Evolutionary conservation across 2,888 invertebrate species (phyloP), one percentile per base, ranked within the genome.

Genomic region (Amphimallon solstitiale): DNA sequence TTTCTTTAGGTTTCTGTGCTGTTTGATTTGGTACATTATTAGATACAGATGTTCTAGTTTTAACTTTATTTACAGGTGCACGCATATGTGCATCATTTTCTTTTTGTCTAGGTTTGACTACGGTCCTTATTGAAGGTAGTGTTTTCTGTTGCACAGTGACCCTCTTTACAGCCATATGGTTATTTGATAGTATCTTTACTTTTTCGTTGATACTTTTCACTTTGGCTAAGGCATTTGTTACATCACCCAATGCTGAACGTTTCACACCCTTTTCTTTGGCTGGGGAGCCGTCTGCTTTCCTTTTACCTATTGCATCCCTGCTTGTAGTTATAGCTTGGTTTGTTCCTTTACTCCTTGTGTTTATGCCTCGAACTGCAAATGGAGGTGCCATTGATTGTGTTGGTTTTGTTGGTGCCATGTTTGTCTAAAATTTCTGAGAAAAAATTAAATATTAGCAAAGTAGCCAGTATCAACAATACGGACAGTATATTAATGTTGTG

Each of bases 191-290:
- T 61, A 68, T 65, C 61, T 74, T 74, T n/a, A 45, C 54, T 68
- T 75, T 75, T 49, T 74, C 69, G 35, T 73, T 68, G 19, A 70
- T 17, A n/a, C 62, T 66, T 49, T 71, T 73, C 9, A 72, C 68
- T 64, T 77, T 77, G 6, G 52, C 82, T 72, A 84, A 81, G 70
- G 89, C 90, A 83, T 94, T 94, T 56, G 94, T 93, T 72, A 95
- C 88, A 80, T 95, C 95, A 68, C 92, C 93, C 77, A 96, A 88
- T 2, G 94, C 95, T 43, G 93, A 91, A 75, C 95, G 85, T 80
- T 94, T 95, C 3, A 89, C 87, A 56, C 86, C 87, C 72, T 88
- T 88, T 78, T 91, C 90, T 81, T 92, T 93, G 46, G 89, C 77
- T 2, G 93, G 93, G 64, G 93, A 93, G 70, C 88, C 88, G 46